Evolutionary conservation across 2,797 vertebrate genomes (phyloP), one percentile per base, ranked within the genome.

Genomic region (Argya squamiceps): DNA sequence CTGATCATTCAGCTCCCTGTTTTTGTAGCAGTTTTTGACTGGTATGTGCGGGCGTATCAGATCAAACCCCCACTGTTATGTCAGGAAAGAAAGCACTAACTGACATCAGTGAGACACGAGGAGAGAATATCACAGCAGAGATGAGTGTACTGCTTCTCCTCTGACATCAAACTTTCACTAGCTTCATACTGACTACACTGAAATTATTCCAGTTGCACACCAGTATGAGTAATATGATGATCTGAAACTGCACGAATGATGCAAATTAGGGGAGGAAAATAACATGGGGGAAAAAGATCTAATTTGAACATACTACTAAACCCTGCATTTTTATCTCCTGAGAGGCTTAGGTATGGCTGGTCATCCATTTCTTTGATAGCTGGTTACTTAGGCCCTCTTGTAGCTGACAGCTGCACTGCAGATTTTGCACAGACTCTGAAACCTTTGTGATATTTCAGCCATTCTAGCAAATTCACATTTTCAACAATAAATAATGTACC

Each of bases 401-500:
- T 2, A 84, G 67, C 59, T 84, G 79, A 67, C 88, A 94, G 64
- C 74, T 63, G 85, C 70, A 47, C 59, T 52, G 70, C 67, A 93
- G 83, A 46, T 84, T 90, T 93, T 82, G 56, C 41, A 79, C 37
- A 70, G 69, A 47, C 62, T 88, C 63, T 55, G 70, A 84, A 88
- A 74, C 69, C 74, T 84, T 88, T 76, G 37, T 64, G 84, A 41
- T 86, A 93, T 88, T 97, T 95, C 89, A 95, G 63, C 59, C 87
- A 84, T 94, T 94, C 79, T 34, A 91, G 67, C 24, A 79, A 95
- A 95, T 91, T 94, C 93, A 90, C 89, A 91, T 82, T 87, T 88
- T 91, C 4, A 58, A 88, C 79, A 92, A 96, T 94, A 96, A 94
- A 96, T 93, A 95, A 94, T 36, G 58, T 93, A 94, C 89, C 91